Conservation (phyloP, 2,797 vertebrate species). For the Acrossocheilus fasciatus region DNA sequence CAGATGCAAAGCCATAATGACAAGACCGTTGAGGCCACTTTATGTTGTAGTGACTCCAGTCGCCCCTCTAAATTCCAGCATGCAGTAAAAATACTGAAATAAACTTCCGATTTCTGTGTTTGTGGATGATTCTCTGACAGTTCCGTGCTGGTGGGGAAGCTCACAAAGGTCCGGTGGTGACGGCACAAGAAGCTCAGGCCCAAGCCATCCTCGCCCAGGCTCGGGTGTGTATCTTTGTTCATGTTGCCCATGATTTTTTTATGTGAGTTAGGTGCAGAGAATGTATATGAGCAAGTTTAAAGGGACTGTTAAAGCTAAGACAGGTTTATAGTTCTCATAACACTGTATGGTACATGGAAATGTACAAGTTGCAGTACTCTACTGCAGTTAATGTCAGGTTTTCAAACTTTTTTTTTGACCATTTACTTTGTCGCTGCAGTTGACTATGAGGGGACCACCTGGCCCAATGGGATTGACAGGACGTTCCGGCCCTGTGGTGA, state of each 20-base stretch:
- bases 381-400: constrained; percentile 13
- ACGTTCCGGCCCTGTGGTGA: constrained; percentile 94
- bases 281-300: constrained; percentile 16
- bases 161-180: constrained; percentile 91
- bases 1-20: constrained; percentile 42
- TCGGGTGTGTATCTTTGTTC: constrained; percentile 80
- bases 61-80: constrained; percentile 33
- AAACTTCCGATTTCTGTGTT: constrained; percentile 10
- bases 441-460: constrained; percentile 91
- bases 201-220: constrained; percentile 97
- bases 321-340: constrained; percentile 65
- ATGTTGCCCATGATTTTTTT: neutral
- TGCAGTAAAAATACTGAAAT: constrained; percentile 45
- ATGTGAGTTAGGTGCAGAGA: neutral
- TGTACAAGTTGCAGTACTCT: constrained; percentile 29
- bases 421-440: constrained; percentile 73
- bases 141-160: constrained; percentile 94
- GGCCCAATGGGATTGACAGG: constrained; percentile 93
- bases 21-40: neutral
- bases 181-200: constrained; percentile 96
- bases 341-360: constrained; percentile 47
- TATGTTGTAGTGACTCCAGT: constrained; percentile 13
- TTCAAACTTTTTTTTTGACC: constrained; percentile 20
- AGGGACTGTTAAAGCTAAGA: constrained; percentile 34
- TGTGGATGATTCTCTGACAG: constrained; percentile 72